Conservation (phyloP, 1,140 invertebrate species). For the Caerostris extrusa region DNA sequence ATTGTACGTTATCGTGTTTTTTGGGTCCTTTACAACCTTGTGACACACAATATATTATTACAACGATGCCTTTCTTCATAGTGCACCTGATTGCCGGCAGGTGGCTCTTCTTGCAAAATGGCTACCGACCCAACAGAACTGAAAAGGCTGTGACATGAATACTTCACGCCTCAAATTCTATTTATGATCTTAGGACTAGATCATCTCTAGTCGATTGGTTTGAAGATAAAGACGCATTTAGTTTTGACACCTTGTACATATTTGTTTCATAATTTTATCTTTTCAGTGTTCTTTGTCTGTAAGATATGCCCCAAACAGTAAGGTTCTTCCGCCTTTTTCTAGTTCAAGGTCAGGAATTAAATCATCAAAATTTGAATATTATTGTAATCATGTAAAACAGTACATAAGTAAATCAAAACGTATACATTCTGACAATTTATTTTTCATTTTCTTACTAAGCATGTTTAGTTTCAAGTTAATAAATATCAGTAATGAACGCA, state of each 20-base stretch:
- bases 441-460: too few relatives aligned
- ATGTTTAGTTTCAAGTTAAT: too few relatives aligned
- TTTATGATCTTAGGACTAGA: conserved; percentile 69
- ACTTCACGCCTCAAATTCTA: conserved; percentile 57
- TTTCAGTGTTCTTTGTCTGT: conserved; percentile 65
- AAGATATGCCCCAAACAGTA: conserved; percentile 31
- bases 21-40: conserved; percentile 77
- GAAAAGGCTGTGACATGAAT: conserved; percentile 22
- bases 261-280: conserved; percentile 54
- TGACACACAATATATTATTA: conserved; percentile 77
- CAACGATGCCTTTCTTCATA: conserved; percentile 76
- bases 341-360: not conserved
- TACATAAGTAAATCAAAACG: too few relatives aligned
- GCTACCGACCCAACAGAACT: conserved; percentile 45
- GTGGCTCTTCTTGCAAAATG: conserved; percentile 64
- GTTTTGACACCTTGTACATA: conserved; percentile 71
- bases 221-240: conserved; percentile 68
- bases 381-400: too few relatives aligned
- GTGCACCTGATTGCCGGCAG: conserved; percentile 66
- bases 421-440: too few relatives aligned
- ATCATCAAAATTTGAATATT: too few relatives aligned
- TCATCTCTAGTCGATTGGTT: conserved; percentile 74
- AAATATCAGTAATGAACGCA: too few relatives aligned
- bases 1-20: conserved; percentile 77
- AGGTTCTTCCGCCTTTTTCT: conserved; percentile 51